Evolutionary conservation across 2,113 vertebrate species (phyloP).

Genomic region (Rynchops niger): DNA sequence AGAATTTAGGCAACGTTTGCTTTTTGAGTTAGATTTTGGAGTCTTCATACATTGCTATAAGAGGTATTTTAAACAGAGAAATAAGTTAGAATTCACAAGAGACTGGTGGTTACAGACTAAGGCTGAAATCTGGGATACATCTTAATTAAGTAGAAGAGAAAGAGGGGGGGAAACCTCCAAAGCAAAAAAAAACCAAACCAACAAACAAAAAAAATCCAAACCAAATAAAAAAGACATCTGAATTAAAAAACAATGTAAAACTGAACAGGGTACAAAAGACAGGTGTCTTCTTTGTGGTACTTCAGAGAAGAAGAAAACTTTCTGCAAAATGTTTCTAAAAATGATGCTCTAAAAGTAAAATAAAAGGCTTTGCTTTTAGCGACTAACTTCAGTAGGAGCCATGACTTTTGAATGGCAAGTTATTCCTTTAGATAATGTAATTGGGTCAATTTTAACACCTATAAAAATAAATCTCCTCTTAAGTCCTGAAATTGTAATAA

Average conservation of each 20-base stretch:
- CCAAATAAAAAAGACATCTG: neutral
- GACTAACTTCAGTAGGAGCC: neutral
- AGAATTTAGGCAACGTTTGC: neutral
- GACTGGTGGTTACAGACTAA: neutral
- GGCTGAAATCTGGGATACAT: neutral
- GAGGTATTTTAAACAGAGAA: neutral
- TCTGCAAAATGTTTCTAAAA: neutral
- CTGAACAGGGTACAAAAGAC: neutral
- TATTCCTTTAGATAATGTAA: neutral
- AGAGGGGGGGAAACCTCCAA: rapidly evolving
- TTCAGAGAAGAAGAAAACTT: neutral
- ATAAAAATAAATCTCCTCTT: neutral
- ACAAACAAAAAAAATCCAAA: neutral
- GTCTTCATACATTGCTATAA: neutral
- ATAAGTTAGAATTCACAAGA: neutral
- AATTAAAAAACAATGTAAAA: neutral
- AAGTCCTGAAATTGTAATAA: neutral
- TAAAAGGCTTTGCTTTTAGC: neutral
- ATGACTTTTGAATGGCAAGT: neutral
- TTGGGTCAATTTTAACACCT: neutral
- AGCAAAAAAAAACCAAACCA: neutral
- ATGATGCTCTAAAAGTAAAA: neutral
- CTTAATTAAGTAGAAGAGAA: neutral
- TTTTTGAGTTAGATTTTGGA: neutral
- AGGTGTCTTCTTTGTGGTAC: neutral